Conservation (phyloP, 2,113 vertebrate species). For the Melozone crissalis region DNA sequence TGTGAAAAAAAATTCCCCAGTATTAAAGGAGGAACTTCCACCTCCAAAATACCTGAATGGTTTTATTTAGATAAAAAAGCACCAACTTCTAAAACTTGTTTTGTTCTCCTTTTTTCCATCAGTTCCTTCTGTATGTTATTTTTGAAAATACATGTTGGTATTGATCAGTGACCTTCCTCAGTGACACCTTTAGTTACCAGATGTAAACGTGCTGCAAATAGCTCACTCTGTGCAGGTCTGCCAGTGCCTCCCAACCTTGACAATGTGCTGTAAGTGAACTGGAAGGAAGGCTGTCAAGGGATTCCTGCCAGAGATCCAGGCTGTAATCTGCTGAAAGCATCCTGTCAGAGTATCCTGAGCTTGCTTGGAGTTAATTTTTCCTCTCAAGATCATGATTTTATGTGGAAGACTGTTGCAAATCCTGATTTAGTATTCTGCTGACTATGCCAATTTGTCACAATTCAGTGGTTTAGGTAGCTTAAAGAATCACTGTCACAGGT, state of each 20-base stretch:
- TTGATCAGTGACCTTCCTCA: neutral
- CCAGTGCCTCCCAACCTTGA: neutral
- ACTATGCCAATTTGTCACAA: neutral
- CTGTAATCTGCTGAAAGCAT: neutral
- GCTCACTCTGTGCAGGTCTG: neutral
- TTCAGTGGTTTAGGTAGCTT: neutral
- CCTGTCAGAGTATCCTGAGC: neutral
- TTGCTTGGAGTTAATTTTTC: neutral
- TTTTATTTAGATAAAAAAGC: neutral
- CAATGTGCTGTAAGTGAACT: neutral
- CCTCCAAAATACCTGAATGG: neutral
- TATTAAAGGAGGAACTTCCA: neutral
- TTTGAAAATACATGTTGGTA: neutral
- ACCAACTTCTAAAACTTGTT: neutral
- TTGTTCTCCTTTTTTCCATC: neutral
- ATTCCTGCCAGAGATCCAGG: neutral
- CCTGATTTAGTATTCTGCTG: neutral
- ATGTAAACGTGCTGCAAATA: neutral
- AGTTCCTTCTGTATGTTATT: neutral
- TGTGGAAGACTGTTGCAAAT: neutral
- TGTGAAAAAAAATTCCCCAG: accelerated
- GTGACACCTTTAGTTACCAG: neutral
- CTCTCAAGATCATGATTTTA: neutral
- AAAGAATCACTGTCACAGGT: neutral
- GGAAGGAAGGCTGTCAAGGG: neutral